phyloP scores from a whole-genome alignment of 2,797 vertebrate genomes.

The Ambastaia sidthimunki region DNA sequence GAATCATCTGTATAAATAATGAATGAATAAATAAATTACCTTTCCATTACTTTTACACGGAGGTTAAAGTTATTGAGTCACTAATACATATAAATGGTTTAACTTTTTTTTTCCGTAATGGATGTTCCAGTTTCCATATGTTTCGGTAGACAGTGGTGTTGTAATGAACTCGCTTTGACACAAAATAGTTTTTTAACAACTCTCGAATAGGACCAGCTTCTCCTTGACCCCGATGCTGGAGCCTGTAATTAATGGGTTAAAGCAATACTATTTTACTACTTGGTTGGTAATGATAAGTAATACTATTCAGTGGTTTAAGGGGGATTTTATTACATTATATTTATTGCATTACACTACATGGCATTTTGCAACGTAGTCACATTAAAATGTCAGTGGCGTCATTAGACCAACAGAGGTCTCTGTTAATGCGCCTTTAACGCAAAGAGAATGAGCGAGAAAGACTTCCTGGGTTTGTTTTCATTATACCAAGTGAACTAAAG shows the following conservation, averaged over 20 bases:
- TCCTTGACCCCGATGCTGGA: neutral
- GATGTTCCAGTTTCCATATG: conserved; percentile 19
- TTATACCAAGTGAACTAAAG: neutral
- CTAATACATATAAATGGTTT: conserved; percentile 40
- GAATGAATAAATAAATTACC: conserved; percentile 42
- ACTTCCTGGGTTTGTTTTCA: too few relatives aligned
- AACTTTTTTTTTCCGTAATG: conserved; percentile 12
- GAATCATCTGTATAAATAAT: conserved; percentile 48
- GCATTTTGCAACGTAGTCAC: neutral
- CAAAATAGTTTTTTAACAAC: neutral
- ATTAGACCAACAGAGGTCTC: conserved; percentile 53
- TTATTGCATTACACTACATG: too few relatives aligned
- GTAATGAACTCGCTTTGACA: conserved; percentile 4
- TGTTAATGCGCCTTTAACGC: conserved; percentile 16
- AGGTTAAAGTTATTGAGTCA: conserved; percentile 48
- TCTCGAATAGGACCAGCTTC: neutral
- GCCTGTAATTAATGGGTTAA: neutral
- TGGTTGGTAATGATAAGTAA: neutral
- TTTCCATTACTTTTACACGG: conserved; percentile 31
- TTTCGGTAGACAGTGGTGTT: neutral
- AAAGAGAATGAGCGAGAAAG: neutral
- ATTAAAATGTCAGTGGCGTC: conserved; percentile 2
- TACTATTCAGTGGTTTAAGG: too few relatives aligned
- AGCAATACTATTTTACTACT: neutral
- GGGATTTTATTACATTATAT: neutral